Base-by-base conservation (phyloP, 2,888 invertebrate genomes). In the Drosophila limbata region DNA sequence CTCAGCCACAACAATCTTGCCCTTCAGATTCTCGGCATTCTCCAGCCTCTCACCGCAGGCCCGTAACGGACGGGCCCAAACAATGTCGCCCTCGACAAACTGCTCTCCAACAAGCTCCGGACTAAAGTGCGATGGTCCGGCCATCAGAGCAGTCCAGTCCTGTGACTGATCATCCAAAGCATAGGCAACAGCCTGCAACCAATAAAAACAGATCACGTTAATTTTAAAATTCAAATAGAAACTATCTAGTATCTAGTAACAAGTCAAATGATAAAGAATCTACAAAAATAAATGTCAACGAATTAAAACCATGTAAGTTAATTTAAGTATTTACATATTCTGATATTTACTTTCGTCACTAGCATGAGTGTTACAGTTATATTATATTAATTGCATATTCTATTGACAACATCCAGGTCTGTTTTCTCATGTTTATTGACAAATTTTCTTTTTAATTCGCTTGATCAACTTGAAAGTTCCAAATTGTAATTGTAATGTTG, bases 101-200 rank as follows among this genome's bases (percentile, higher is more conserved):
- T 94, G 94, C n/a, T 94, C 94, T 0, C 94, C 95, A 63, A 94
- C 92, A 5, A 98, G 93, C 88, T 96, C 96, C 40, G 94, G 94
- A 13, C 98, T 98, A 92, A 98, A 98, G 92, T 98, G 98, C 1
- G 97, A 97, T 0, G 98, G 98, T 0, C 98, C 98, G 0, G 97
- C 98, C 69, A 95, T 94, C 39, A 96, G 91, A 1, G 93, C 81
- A 81, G 94, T 89, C 92, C 92, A 92, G 48, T 92, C 91, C 53
- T 84, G 88, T 51, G 92, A 89, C 64, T 88, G 76, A 19, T 88
- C 88, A 69, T 92, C 93, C 47, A 90, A 88, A 69, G 83, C 93
- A 57, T 84, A 92, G 11, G 91, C 91, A 60, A 92, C 95, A 76
- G 91, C 93, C 92, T 94, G 50, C 44, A 59, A 56, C 10, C 44